Evolutionary conservation across 2,888 invertebrate species (phyloP).

Genomic region (Volucella bombylans): DNA sequence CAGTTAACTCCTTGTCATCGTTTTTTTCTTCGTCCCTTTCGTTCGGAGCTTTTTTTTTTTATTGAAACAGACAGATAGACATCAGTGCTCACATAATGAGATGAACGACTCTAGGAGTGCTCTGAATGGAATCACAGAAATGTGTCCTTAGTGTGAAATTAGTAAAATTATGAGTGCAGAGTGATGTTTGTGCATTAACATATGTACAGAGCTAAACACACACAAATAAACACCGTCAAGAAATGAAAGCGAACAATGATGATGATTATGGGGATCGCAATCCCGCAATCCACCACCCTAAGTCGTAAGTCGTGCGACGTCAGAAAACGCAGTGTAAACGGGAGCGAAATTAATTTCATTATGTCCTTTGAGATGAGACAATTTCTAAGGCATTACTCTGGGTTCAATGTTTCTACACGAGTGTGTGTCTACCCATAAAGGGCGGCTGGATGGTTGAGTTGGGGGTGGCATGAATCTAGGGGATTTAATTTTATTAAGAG

Average conservation of each 20-base stretch:
- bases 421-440: not conserved
- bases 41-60: not conserved
- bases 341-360: conserved; percentile 49
- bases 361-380: conserved; percentile 28
- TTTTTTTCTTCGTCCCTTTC: not conserved
- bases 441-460: not conserved
- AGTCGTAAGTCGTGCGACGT: too few relatives aligned
- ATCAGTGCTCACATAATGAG: conserved; percentile 36
- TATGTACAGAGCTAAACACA: conserved; percentile 14
- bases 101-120: conserved; percentile 12
- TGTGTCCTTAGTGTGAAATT: conserved; percentile 60
- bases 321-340: not conserved
- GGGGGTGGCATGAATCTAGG: not conserved
- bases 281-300: too few relatives aligned
- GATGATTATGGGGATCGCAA: not conserved
- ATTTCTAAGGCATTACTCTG: not conserved
- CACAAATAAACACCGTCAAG: not conserved
- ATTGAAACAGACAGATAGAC: conserved; percentile 18
- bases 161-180: conserved; percentile 57
- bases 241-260: not conserved
- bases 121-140: conserved; percentile 41
- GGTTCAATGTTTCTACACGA: not conserved
- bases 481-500: conserved; percentile 25
- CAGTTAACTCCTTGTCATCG: conserved; percentile 21
- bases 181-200: conserved; percentile 56